phyloP scores from a whole-genome alignment of 2,113 vertebrate genomes.

The Corythornis cristatus region DNA sequence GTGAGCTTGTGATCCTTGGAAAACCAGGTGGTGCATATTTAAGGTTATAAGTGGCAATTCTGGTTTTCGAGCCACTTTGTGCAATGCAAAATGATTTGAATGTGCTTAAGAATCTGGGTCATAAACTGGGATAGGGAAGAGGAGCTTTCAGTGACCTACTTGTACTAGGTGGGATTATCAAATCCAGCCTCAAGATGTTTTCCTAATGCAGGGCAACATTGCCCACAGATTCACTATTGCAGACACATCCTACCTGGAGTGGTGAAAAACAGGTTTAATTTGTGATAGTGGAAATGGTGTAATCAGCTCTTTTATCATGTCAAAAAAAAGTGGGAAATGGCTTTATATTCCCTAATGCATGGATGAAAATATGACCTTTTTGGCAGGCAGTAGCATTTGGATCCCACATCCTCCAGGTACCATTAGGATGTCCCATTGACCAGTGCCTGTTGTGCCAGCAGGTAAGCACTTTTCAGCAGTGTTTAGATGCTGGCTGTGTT shows the following conservation, averaged over 20 bases:
- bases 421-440: too few relatives aligned
- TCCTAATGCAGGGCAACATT: neutral
- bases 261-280: neutral
- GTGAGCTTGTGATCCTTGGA: neutral
- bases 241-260: neutral
- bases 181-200: neutral
- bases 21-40: neutral
- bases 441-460: neutral
- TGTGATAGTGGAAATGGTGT: neutral
- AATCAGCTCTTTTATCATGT: neutral
- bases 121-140: neutral
- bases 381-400: neutral
- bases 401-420: neutral
- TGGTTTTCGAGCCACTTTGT: neutral
- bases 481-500: neutral
- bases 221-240: neutral
- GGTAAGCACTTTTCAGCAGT: neutral
- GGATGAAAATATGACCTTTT: neutral
- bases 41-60: neutral
- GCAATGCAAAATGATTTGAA: neutral
- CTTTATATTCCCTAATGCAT: neutral
- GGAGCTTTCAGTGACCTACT: neutral
- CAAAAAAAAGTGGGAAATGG: neutral
- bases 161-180: neutral
- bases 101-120: neutral